phyloP scores from a whole-genome alignment of 1,140 invertebrate genomes.

The Ooceraea biroi region DNA sequence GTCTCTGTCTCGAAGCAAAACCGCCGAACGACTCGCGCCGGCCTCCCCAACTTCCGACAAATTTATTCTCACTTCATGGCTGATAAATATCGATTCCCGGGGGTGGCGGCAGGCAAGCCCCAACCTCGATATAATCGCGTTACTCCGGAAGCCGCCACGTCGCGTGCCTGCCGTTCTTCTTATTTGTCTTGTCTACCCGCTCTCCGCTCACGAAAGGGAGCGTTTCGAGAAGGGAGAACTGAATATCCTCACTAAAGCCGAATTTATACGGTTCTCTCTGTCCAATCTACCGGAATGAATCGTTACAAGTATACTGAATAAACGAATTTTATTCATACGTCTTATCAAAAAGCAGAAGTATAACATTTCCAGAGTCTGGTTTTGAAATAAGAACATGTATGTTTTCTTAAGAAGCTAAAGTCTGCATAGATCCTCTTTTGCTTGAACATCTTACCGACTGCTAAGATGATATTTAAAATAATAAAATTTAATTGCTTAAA shows the following conservation, averaged over 20 bases:
- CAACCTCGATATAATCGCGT: slow-evolving; percentile 77
- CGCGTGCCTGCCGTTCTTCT: slow-evolving; percentile 66
- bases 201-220: slow-evolving; percentile 43
- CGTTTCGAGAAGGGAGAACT: slow-evolving; percentile 37
- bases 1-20: slow-evolving; percentile 41
- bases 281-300: slow-evolving; percentile 6
- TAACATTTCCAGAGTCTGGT: not conserved
- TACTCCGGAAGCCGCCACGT: slow-evolving; percentile 76
- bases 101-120: slow-evolving; percentile 9
- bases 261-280: slow-evolving; percentile 52
- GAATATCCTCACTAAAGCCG: slow-evolving; percentile 54
- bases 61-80: slow-evolving; percentile 76
- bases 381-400: not conserved
- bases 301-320: not conserved
- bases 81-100: slow-evolving; percentile 77
- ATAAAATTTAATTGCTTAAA: too few relatives aligned
- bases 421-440: too few relatives aligned
- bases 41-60: slow-evolving; percentile 78
- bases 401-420: not conserved
- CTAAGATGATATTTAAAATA: too few relatives aligned
- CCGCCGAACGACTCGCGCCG: slow-evolving; percentile 10
- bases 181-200: slow-evolving; percentile 71
- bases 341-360: not conserved
- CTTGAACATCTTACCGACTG: too few relatives aligned
- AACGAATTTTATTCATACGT: slow-evolving; percentile 12